A percentile compares a stretch with the other conserved stretches of the same genome.
Conservation (phyloP, 1,140 invertebrate genomes). For the Nixonia krombeini region DNA sequence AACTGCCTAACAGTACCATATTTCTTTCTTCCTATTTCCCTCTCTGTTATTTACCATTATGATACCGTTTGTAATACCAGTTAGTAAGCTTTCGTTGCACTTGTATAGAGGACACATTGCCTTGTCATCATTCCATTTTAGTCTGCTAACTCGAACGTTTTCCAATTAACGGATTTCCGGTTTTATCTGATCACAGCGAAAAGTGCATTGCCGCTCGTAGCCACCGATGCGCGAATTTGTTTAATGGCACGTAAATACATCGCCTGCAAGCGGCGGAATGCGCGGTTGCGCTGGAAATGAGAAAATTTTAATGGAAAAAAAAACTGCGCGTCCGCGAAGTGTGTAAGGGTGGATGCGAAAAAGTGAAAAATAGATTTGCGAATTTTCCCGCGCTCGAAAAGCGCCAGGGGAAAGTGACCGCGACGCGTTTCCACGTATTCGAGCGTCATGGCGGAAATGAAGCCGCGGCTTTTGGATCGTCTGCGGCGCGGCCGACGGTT, state of each 20-base stretch:
- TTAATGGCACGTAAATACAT: slow-evolving; percentile 53
- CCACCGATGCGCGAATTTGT: slow-evolving; percentile 55
- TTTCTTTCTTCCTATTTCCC: background rate
- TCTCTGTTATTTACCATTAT: slow-evolving; percentile 30
- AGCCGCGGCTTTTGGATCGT: slow-evolving; percentile 37
- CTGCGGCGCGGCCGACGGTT: slow-evolving; percentile 36
- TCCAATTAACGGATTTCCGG: slow-evolving; percentile 69
- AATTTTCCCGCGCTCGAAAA: too few species aligned
- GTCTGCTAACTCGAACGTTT: slow-evolving; percentile 58
- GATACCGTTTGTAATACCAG: slow-evolving; percentile 31
- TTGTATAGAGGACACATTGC: slow-evolving; percentile 28
- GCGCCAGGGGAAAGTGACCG: too few species aligned
- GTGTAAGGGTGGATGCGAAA: background rate
- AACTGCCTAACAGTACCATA: too few species aligned
- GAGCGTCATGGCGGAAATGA: slow-evolving; percentile 1
- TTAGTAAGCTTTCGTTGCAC: slow-evolving; percentile 31
- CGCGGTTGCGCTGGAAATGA: slow-evolving; percentile 28
- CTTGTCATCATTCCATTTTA: slow-evolving; percentile 46
- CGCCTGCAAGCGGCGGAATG: slow-evolving; percentile 34
- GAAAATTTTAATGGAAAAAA: slow-evolving; percentile 12
- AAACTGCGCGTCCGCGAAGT: background rate
- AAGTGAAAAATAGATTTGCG: too few species aligned
- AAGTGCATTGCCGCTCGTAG: slow-evolving; percentile 41
- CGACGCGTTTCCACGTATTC: background rate
- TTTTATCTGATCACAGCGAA: slow-evolving; percentile 56